Evolutionary conservation across 2,888 invertebrate genomes (phyloP).

Genomic region (Cheiracanthium punctorium): DNA sequence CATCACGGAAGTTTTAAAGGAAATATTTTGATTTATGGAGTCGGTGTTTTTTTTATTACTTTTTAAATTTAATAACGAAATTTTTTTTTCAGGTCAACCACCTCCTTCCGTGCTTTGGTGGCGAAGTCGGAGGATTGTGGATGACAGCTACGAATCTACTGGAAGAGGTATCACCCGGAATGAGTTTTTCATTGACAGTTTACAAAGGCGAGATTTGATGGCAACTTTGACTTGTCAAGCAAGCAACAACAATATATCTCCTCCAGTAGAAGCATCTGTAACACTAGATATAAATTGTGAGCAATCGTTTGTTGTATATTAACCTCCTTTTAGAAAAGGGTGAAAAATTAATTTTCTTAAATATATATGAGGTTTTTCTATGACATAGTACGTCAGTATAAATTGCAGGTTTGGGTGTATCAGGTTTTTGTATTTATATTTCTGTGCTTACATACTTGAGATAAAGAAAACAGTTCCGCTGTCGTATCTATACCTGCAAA

Average conservation of each 20-base stretch:
- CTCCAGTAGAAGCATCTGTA: conserved; percentile 66
- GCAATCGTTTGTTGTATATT: neutral
- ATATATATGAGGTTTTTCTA: too few relatives aligned
- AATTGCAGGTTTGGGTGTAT: too few relatives aligned
- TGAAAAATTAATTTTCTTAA: too few relatives aligned
- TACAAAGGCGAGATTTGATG: conserved; percentile 65
- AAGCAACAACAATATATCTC: conserved; percentile 70
- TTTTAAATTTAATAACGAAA: too few relatives aligned
- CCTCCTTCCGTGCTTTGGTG: conserved; percentile 57
- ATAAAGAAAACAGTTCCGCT: too few relatives aligned
- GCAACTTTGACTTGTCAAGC: conserved; percentile 69
- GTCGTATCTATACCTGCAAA: too few relatives aligned
- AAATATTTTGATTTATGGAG: too few relatives aligned
- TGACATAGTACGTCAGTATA: too few relatives aligned
- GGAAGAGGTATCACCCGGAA: conserved; percentile 41
- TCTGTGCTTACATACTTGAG: too few relatives aligned
- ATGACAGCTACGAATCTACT: conserved; percentile 52
- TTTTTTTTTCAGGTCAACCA: conserved; percentile 41
- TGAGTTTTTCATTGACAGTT: conserved; percentile 62
- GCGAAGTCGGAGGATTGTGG: conserved; percentile 37
- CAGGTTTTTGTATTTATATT: too few relatives aligned
- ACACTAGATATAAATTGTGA: conserved; percentile 70
- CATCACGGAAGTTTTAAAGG: too few relatives aligned
- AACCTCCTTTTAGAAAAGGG: neutral
- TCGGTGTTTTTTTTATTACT: too few relatives aligned